phyloP scores from a whole-genome alignment of 2,113 vertebrate genomes.

The Pygoscelis adeliae region DNA sequence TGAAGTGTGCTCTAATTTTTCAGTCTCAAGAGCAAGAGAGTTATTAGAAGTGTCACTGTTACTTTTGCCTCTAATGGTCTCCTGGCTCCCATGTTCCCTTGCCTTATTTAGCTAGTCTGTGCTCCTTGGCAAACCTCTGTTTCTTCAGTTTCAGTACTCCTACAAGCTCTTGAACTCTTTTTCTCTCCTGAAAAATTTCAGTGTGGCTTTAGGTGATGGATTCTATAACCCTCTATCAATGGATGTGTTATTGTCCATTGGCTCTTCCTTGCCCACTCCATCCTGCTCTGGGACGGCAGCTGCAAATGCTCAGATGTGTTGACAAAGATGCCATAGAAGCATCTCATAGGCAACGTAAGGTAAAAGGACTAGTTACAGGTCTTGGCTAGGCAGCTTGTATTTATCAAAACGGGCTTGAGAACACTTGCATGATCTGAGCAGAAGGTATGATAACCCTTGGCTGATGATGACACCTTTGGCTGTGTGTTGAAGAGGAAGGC shows the following conservation, averaged over 20 bases:
- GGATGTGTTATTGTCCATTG: background rate
- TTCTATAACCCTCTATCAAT: background rate
- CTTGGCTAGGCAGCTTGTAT: background rate
- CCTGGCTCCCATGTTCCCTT: background rate
- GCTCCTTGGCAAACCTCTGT: background rate
- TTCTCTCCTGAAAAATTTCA: background rate
- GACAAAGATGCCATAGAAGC: background rate
- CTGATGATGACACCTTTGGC: no score
- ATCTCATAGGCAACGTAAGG: background rate
- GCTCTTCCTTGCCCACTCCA: background rate
- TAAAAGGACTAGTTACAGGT: background rate
- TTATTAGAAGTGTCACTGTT: background rate
- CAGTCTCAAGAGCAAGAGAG: background rate
- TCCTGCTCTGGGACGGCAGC: background rate
- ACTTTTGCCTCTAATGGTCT: background rate
- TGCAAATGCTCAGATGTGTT: background rate
- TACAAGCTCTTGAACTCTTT: background rate
- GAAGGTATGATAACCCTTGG: no score
- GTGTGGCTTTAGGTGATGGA: background rate
- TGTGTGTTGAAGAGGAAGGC: background rate
- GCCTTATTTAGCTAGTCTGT: background rate
- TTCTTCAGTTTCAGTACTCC: background rate
- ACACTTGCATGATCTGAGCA: rapidly evolving
- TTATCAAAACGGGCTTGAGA: background rate
- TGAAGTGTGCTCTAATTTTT: background rate